Base-by-base conservation (phyloP, 2,797 vertebrate genomes). In the Onychomys arenicola region DNA sequence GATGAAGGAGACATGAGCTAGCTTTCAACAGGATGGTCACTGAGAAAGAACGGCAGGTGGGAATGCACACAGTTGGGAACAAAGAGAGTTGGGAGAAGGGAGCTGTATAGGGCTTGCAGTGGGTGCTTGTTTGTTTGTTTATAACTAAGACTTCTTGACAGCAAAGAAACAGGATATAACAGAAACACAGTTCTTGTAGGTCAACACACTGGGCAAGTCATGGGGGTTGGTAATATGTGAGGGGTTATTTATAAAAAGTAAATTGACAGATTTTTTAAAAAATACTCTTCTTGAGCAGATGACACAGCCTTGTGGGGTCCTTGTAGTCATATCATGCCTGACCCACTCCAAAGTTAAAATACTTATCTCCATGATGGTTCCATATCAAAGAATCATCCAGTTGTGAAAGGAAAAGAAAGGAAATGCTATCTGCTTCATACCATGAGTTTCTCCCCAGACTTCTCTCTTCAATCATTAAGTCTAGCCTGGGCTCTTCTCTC, bases 11-110 rank as follows among this genome's bases (percentile, higher is more conserved):
- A 37, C 19, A 80, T n/a, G 32, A 90, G 61, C 9, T 65, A 17
- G 80, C 90, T 86, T 91, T 55, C 65, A 80, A 55, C 55, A 75
- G 59, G 52, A 83, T 69, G 37, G 82, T 88, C 49, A 73, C 23
- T 85, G 63, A 69, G n/a, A 61, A 94, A 55, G 77, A 94, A 71
- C 34, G 55, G 80, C 90, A 71, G 29, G 6, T 9, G 61, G 71
- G 23, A 94, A 25, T 80, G 67, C 25, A 90, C 55, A 11, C 49
- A 92, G 89, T 4, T 88, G 85, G 14, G 49, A 85, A 95, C 96
- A 25, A 61, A 88, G 75, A 55, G 17, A 13, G 12, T 46, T 55
- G 25, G n/a, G 12, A n/a, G 37, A 29, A 5, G 21, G 52, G 43
- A 5, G 8, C 27, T 32, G 17, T 23, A 46, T 49, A 25, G 6